phyloP scores from a whole-genome alignment of 2,888 invertebrate genomes.

The Orchesella flavescens region DNA sequence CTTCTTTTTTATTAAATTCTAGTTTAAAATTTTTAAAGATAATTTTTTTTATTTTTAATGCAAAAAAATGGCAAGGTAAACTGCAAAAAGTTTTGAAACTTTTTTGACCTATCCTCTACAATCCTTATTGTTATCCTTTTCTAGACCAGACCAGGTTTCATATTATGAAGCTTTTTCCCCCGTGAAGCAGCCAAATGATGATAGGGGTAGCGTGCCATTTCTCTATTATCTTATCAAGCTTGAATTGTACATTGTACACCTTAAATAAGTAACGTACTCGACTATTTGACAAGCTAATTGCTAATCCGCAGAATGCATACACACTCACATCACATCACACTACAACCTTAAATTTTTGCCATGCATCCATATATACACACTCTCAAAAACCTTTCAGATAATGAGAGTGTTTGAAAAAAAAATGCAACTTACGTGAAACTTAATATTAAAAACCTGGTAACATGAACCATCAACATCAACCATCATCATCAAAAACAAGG shows the following conservation, averaged over 20 bases:
- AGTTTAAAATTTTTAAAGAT: not conserved
- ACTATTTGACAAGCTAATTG: constrained; percentile 63
- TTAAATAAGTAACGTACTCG: constrained; percentile 60
- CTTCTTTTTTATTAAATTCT: too few species aligned
- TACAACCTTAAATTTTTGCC: constrained; percentile 23
- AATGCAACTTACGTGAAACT: constrained; percentile 6
- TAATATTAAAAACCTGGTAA: constrained; percentile 14
- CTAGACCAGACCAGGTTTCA: not conserved
- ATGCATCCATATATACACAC: too few species aligned
- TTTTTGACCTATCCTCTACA: constrained; percentile 19
- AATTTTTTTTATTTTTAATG: constrained; percentile 3
- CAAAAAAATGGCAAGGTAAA: not conserved
- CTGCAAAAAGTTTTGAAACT: not conserved
- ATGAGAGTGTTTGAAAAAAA: constrained; percentile 33
- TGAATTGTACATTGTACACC: constrained; percentile 54
- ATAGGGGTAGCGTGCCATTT: constrained; percentile 59
- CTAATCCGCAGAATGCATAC: constrained; percentile 57
- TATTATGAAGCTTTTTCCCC: not conserved
- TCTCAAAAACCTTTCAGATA: constrained; percentile 6
- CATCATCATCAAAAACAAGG: constrained; percentile 12
- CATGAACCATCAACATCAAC: not conserved
- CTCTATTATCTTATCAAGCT: constrained; percentile 64
- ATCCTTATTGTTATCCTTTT: not conserved
- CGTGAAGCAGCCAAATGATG: constrained; percentile 7
- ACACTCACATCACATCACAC: constrained; percentile 49